Base-by-base conservation (phyloP, 2,888 invertebrate species). In the Sabellastarte sp. region DNA sequence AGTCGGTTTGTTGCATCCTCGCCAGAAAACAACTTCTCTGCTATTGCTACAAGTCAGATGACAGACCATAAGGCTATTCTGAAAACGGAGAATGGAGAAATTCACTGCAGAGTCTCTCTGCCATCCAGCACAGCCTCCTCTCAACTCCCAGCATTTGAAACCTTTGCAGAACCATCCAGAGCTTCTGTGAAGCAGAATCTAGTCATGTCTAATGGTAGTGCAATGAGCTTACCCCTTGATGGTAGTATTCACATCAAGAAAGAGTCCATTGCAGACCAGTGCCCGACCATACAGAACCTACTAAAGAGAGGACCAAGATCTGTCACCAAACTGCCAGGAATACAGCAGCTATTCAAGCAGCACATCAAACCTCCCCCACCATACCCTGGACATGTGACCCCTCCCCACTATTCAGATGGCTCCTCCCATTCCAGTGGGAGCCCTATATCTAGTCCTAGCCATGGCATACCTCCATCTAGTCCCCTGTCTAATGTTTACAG, bases 261-360 rank as follows among this genome's bases (percentile, higher is more conserved):
- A 53, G 26, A n/a, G 53, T 53, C 53, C 24, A 10, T 53, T 5
- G 53, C 53, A 20, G 10, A 10, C 4, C 10, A 53, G 53, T 53
- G 26, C 28, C 53, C 53, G 10, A 26, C 10, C 5, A 53, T 53
- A 53, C 10, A 10, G 4, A 53, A 53, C 24, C 53, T n/a, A 5
- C 24, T 53, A 26, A 53, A 26, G 53, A 53, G 24, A 26, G 26
- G 20, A 15, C 20, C 26, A 26, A 10, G 20, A 26, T 5, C 10
- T 41, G 41, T 41, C 10, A 41, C 53, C 4, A 53, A n/a, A 26
- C 26, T 53, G 53, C 53, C 53, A 53, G 20, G 26, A 5, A 53
- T 53, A n/a, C 53, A 53, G 53, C 53, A 53, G 10, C 20, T 53
- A 15, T 53, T 53, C 26, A 53, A 53, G 26, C 53, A 53, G 26